These are phyloP conservation scores for Drosophila conformis DNA, from an alignment of 2,888 invertebrate species.

Conservation along the genomic window DNA sequence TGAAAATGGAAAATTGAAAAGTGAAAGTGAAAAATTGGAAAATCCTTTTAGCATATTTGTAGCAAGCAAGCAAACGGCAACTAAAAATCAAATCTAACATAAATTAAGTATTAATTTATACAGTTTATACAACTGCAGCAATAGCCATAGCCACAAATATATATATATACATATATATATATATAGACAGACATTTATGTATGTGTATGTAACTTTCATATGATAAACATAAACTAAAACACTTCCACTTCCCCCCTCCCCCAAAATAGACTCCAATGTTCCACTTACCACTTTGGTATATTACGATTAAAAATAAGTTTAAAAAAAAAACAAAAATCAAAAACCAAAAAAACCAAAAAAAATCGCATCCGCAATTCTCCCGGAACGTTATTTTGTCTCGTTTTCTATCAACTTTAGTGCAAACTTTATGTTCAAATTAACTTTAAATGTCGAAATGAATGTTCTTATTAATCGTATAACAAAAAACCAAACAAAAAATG, in stretches of 20 bases:
- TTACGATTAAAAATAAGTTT: conserved; percentile 31
- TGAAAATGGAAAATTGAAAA: background rate
- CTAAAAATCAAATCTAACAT: conserved; percentile 51
- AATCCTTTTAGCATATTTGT: conserved; percentile 42
- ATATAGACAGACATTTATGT: conserved; percentile 41
- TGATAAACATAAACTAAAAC: conserved; percentile 30
- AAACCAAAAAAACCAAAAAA: background rate
- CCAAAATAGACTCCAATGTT: conserved; percentile 72
- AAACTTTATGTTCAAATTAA: conserved; percentile 79
- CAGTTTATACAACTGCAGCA: conserved; percentile 52
- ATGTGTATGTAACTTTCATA: conserved; percentile 57
- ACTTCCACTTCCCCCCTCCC: conserved; percentile 28
- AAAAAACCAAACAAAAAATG: conserved; percentile 33
- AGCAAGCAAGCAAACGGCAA: conserved; percentile 37
- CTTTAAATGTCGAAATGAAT: conserved; percentile 79
- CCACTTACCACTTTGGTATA: conserved; percentile 59
- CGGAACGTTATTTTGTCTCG: conserved; percentile 32
- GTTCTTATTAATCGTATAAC: conserved; percentile 71
- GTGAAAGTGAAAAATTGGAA: conserved; percentile 41
- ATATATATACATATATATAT: conserved; percentile 1
- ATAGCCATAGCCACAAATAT: conserved; percentile 53
- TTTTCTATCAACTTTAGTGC: conserved; percentile 76
- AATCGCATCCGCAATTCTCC: conserved; percentile 24
- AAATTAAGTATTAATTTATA: conserved; percentile 50
- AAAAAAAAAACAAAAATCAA: background rate